Evolutionary conservation across 2,797 vertebrate genomes (phyloP), one percentile per base, ranked within the genome.

Genomic region (Pantherophis vulpinus): DNA sequence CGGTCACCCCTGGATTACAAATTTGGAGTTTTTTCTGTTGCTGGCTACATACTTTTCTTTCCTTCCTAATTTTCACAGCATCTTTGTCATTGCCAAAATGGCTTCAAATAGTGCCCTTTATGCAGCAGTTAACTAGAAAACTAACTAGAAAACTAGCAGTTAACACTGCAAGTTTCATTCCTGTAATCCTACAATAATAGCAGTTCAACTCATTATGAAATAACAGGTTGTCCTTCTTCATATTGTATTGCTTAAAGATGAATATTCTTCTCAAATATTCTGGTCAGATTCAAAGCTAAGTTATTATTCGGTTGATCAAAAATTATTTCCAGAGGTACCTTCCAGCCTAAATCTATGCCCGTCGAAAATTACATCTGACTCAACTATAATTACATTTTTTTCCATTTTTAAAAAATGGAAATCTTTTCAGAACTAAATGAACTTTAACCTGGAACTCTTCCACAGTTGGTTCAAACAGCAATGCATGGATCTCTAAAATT

Each of bases 381-480:
- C 5, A 61, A n/a, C 8, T 42, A 20, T 54, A 27, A 56, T 86
- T 9, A 63, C 27, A 63, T 47, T 83, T 89, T 54, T 51, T 51
- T 51, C 47, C 47, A 51, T 51, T 51, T 93, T 55, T 29, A 32
- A 89, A 9, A 93, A 12, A 66, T 12, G 56, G 56, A 18, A 63
- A 89, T 9, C 37, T 58, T n/a, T 83, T 47, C 10, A 47, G 58
- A 83, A 16, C 18, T 83, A 89, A 61, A 58, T 90, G 63, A 90
- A 89, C 23, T 51, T 88, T 63, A 90, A 99, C 98, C 98, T 98
- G 97, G 93, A 98, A 98, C 63, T 98, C 95, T 42, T 98, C 98
- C 74, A 97, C 92, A 66, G 98, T 97, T 23, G 98, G 99, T 63
- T 98, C 96, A 94, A 98, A 99, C 66, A 95, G 97, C 59, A 99